Conservation (phyloP, 2,888 invertebrate genomes). For the Panzeria rudis region DNA sequence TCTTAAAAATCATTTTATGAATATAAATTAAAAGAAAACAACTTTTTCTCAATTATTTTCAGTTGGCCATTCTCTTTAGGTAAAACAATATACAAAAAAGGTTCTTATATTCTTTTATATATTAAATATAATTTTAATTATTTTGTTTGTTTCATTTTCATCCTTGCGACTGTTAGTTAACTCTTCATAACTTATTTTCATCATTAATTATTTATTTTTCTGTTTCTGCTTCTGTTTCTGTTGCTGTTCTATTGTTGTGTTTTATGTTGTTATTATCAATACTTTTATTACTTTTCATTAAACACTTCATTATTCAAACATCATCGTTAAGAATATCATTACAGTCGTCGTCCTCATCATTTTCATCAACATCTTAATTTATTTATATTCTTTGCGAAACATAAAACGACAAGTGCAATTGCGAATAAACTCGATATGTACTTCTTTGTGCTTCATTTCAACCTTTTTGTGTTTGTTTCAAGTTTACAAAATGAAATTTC, state of each 20-base stretch:
- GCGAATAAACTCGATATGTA: background rate
- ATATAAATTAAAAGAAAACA: background rate
- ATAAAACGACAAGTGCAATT: conserved; percentile 8
- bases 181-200: conserved; percentile 19
- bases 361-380: background rate
- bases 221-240: conserved; percentile 5
- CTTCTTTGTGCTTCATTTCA: background rate
- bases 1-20: background rate
- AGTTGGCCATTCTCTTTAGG: background rate
- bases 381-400: background rate
- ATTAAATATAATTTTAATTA: background rate
- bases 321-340: conserved; percentile 19
- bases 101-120: background rate
- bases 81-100: background rate
- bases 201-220: conserved; percentile 16
- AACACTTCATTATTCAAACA: conserved; percentile 51
- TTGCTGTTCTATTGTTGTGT: conserved; percentile 14
- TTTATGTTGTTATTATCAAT: conserved; percentile 27
- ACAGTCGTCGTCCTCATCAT: background rate
- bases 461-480: background rate
- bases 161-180: background rate
- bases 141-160: background rate
- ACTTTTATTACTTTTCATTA: too few relatives aligned
- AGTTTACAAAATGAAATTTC: too few relatives aligned
- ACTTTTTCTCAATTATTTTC: background rate